Conservation (phyloP, 1,140 invertebrate genomes). For the Drosophila athabasca region DNA sequence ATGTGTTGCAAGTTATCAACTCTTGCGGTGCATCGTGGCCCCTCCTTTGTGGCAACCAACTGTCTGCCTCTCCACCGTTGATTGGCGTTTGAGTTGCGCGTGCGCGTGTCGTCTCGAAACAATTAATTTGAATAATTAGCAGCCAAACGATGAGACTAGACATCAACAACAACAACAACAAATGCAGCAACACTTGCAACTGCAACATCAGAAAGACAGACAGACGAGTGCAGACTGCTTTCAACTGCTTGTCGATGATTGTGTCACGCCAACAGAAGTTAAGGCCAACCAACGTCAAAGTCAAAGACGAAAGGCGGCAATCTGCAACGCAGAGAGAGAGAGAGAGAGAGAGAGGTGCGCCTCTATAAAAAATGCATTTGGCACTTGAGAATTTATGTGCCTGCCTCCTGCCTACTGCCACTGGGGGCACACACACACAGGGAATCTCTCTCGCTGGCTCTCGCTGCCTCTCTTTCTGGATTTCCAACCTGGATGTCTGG, state of each 20-base stretch:
- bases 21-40: neutral
- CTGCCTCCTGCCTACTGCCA: slow-evolving; percentile 15
- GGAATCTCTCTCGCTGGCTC: slow-evolving; percentile 8
- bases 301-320: slow-evolving; percentile 21
- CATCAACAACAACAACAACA: slow-evolving; percentile 26
- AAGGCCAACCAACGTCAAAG: slow-evolving; percentile 60
- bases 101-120: slow-evolving; percentile 70
- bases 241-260: slow-evolving; percentile 71
- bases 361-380: slow-evolving; percentile 75
- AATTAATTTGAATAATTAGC: slow-evolving; percentile 83
- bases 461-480: too few species aligned
- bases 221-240: slow-evolving; percentile 45
- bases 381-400: slow-evolving; percentile 78
- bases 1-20: slow-evolving; percentile 11
- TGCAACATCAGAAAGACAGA: slow-evolving; percentile 8
- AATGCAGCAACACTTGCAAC: slow-evolving; percentile 3
- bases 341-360: slow-evolving; percentile 4
- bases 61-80: slow-evolving; percentile 34
- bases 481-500: too few species aligned
- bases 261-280: slow-evolving; percentile 78
- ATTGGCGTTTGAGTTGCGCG: slow-evolving; percentile 79
- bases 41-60: neutral
- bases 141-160: slow-evolving; percentile 62
- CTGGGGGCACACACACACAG: slow-evolving; percentile 10
- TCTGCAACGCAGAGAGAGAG: neutral